Percentiles rank a stretch among this genome's conserved stretches.
These are phyloP conservation scores for Diorhabda sublineata DNA, from an alignment of 1,140 invertebrate species.

Conservation along the genomic window DNA sequence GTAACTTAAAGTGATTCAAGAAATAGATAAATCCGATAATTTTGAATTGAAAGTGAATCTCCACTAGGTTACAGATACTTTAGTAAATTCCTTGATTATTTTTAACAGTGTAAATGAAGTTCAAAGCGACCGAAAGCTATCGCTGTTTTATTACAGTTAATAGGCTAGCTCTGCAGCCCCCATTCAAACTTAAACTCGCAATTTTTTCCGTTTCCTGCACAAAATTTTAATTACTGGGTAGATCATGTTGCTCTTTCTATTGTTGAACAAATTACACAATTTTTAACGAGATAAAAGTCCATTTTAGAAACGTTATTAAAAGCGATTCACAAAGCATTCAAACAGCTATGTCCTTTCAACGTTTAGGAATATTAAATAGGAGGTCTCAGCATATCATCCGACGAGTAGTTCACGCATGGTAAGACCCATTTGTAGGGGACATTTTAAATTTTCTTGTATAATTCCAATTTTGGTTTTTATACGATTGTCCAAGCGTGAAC, in stretches of 20 bases:
- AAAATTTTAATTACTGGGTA: constrained; percentile 20
- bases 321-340: constrained; percentile 27
- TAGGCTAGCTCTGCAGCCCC: constrained; percentile 5
- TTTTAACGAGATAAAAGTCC: constrained; percentile 31
- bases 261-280: constrained; percentile 25
- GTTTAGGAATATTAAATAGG: constrained; percentile 16
- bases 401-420: constrained; percentile 18
- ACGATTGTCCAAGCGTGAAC: background rate
- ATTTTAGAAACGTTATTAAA: constrained; percentile 26
- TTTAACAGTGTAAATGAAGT: background rate
- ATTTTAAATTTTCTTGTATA: background rate
- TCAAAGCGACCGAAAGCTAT: background rate
- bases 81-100: background rate
- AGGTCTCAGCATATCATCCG: constrained; percentile 20
- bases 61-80: background rate
- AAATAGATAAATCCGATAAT: background rate
- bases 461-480: background rate
- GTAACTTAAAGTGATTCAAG: background rate
- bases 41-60: background rate
- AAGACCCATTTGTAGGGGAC: constrained; percentile 18
- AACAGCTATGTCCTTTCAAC: constrained; percentile 27
- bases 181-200: constrained; percentile 11
- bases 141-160: background rate
- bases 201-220: constrained; percentile 12
- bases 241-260: constrained; percentile 16